A percentile compares a stretch with the other conserved stretches of the same genome.
Evolutionary conservation across 2,113 vertebrate species (phyloP).

Genomic region (Daubentonia madagascariensis): DNA sequence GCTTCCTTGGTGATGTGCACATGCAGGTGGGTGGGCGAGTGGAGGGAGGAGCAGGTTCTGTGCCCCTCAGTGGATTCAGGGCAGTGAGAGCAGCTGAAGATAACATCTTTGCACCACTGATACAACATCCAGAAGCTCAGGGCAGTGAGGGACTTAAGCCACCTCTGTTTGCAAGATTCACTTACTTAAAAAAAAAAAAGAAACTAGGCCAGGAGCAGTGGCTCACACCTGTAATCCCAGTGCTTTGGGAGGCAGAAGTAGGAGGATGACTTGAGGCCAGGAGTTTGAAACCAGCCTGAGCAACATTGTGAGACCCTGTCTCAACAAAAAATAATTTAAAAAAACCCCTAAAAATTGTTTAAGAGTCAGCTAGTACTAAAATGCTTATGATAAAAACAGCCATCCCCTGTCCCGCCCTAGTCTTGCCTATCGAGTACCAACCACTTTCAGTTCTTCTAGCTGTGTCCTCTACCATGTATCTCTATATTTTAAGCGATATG

Average conservation of each 20-base stretch:
- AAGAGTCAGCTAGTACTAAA: neutral
- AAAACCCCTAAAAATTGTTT: neutral
- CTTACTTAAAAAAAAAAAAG: neutral
- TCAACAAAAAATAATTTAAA: no score
- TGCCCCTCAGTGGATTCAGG: neutral
- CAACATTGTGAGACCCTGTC: no score
- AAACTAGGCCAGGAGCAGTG: no score
- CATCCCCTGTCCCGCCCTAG: accelerated
- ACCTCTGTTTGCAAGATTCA: neutral
- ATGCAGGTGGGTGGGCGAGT: accelerated
- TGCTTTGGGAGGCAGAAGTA: no score
- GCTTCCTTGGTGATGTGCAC: neutral
- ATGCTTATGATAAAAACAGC: neutral
- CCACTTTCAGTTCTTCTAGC: neutral
- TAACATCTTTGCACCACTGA: neutral
- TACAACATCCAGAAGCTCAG: neutral
- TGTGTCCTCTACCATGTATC: neutral
- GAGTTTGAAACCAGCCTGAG: no score
- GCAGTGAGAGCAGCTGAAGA: neutral
- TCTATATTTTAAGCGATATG: neutral
- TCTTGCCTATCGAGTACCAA: neutral
- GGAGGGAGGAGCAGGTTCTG: accelerated
- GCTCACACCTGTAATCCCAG: no score
- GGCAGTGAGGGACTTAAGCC: neutral
- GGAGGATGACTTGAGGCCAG: no score